phyloP scores from a whole-genome alignment of 64 coral and sea anemone species.

The Trachythela sp. region DNA sequence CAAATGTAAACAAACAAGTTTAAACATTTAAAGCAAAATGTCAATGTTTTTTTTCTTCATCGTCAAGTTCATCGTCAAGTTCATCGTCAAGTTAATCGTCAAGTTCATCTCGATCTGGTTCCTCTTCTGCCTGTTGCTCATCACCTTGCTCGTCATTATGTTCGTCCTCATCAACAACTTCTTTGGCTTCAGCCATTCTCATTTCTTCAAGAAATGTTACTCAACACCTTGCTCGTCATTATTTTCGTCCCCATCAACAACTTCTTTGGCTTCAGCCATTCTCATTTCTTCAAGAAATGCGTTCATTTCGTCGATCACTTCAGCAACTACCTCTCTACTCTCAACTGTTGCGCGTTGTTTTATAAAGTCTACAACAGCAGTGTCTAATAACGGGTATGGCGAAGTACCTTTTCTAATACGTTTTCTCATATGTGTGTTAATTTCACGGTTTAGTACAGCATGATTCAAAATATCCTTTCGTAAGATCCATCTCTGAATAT shows the following conservation, averaged over 20 bases:
- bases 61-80: no score
- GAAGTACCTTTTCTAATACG: not conserved
- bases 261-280: not conserved
- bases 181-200: not conserved
- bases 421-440: constrained; percentile 38
- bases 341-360: not conserved
- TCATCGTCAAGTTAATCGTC: not conserved
- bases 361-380: not conserved
- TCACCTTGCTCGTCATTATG: no score
- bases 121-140: no score
- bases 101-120: no score
- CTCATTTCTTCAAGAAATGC: not conserved
- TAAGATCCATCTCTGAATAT: constrained; percentile 29
- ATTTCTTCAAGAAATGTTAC: not conserved
- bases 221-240: not conserved
- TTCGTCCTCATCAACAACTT: no score
- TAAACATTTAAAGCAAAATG: no score
- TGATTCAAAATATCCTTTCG: constrained; percentile 38
- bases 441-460: constrained; percentile 42
- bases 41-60: no score
- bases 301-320: not conserved
- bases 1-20: no score
- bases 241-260: not conserved
- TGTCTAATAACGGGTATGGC: not conserved
- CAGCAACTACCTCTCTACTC: not conserved